Conservation (phyloP, 2,888 invertebrate genomes). For the Acholoe squamosa region DNA sequence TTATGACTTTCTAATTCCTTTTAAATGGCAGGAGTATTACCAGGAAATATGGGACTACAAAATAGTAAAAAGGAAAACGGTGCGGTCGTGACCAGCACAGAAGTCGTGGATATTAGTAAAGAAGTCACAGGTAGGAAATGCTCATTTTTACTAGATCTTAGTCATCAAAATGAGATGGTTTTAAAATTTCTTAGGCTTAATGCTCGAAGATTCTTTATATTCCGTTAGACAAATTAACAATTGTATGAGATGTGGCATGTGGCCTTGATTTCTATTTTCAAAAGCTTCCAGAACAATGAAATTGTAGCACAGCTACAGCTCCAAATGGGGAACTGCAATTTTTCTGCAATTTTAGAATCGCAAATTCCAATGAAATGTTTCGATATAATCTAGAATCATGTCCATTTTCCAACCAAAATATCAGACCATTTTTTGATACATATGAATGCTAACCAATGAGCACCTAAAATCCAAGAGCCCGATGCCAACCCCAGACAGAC, state of each 20-base stretch:
- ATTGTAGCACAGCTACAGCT: too few relatives aligned
- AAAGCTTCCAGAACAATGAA: not conserved
- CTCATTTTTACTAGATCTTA: not conserved
- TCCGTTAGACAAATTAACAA: not conserved
- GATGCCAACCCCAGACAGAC: not conserved
- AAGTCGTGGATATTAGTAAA: constrained; percentile 10
- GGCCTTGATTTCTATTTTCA: not conserved
- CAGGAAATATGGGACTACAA: not conserved
- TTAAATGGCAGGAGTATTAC: not conserved
- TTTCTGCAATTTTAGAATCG: too few relatives aligned
- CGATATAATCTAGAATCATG: too few relatives aligned
- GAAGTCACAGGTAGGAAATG: not conserved
- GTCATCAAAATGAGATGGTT: not conserved
- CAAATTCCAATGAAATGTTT: too few relatives aligned
- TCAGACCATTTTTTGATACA: not conserved
- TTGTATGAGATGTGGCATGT: not conserved
- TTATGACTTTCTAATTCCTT: not conserved
- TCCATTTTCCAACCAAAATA: not conserved
- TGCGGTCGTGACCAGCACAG: not conserved
- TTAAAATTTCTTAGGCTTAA: not conserved
- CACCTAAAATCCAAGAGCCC: not conserved
- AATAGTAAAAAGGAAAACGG: not conserved
- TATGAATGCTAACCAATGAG: not conserved
- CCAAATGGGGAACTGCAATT: too few relatives aligned
- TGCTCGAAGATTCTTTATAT: not conserved